Base-by-base conservation (phyloP, 2,797 vertebrate genomes). In the Borostomias antarcticus region DNA sequence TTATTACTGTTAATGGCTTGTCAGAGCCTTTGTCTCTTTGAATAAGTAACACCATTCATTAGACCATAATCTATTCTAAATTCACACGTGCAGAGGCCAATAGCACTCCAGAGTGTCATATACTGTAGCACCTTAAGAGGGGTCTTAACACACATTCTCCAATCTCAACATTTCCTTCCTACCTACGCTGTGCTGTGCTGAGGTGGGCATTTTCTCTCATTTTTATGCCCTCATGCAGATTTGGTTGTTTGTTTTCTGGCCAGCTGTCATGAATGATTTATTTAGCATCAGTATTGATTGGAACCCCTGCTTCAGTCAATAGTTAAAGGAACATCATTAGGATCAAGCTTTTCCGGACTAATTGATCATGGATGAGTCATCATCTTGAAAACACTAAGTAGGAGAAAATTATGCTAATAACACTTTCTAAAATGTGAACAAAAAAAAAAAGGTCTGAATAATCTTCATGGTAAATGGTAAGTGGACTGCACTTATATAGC, bases 181-280 rank as follows among this genome's bases (percentile, higher is more conserved):
- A n/a, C 21, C 52, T 26, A 10, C 10, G 3, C 56, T 72, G 77
- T 81, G 76, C 81, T 73, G 56, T 83, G 80, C 85, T 80, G 84
- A 89, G 77, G 64, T n/a, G 62, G 74, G 75, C 76, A 65, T 58
- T 79, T 80, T 70, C 58, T 30, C 33, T 56, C 47, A 54, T 76
- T 70, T 75, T 62, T 40, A 73, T 70, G 72, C 66, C 56, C 50
- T 70, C 71, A 76, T 78, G 79, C 77, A 85, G 73, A 81, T 84
- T 72, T 73, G 33, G 59, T 74, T 72, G 72, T 85, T 81, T 83
- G 81, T 75, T 81, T 69, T 79, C 70, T 25, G 60, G n/a, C 52
- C 68, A 66, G 71, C 32, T 61, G 65, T 82, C 70, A 89, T 88
- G 78, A 91, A 90, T 89, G 85, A 91, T 91, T 89, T 79, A 79